Conservation (phyloP, 2,888 invertebrate genomes). For the Hedya salicella region DNA sequence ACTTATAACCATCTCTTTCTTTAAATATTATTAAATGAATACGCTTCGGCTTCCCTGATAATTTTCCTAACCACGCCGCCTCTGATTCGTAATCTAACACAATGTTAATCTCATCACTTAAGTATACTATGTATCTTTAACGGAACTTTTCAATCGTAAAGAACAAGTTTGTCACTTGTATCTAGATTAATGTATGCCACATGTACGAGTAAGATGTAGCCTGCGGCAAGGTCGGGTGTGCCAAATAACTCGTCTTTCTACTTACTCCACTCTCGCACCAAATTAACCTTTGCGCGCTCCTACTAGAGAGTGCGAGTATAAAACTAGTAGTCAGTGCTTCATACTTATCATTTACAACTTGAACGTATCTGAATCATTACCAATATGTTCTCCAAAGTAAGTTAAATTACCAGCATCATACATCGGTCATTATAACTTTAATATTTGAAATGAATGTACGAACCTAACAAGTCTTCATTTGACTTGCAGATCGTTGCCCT, state of each 20-base stretch:
- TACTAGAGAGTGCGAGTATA: constrained; percentile 10
- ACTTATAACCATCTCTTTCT: no score
- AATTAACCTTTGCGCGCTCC: constrained; percentile 8
- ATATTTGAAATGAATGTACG: no score
- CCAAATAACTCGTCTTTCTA: constrained; percentile 22
- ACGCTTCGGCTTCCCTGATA: no score
- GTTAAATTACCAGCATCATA: constrained; percentile 5
- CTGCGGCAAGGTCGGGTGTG: constrained; percentile 15
- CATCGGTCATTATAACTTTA: no score
- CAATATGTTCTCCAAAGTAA: constrained; percentile 45
- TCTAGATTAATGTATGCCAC: constrained; percentile 2
- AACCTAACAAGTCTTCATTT: not conserved
- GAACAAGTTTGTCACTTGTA: not conserved
- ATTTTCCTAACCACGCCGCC: no score
- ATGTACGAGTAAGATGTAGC: constrained; percentile 1
- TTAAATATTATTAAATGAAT: no score
- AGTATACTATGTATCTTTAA: no score
- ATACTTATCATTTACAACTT: constrained; percentile 36
- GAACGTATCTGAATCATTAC: constrained; percentile 35
- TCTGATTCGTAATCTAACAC: no score
- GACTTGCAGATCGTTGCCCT: constrained; percentile 59
- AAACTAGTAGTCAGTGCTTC: not conserved
- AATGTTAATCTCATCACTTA: no score
- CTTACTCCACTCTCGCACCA: constrained; percentile 6
- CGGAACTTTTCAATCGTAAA: no score